Base-by-base conservation (phyloP, 2,797 vertebrate species). In the Melanotaenia parkinsoni region DNA sequence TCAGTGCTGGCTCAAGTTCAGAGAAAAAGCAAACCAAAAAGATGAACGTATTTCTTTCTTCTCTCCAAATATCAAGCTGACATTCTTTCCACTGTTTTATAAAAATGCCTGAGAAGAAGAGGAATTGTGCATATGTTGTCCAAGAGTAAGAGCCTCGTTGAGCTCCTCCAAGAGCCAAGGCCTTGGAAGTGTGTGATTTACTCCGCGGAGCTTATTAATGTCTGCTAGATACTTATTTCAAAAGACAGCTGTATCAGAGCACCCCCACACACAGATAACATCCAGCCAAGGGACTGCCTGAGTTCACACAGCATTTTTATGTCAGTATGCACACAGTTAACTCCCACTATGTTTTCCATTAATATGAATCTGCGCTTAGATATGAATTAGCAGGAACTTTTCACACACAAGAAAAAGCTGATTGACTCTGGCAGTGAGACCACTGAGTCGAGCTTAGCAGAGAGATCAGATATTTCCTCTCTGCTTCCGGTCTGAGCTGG, bases 11-110 rank as follows among this genome's bases (percentile, higher is more conserved):
- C 92, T 63, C 20, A 67, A 89, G 92, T 94, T 95, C 93, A 93
- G 88, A 94, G 88, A 81, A 84, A 93, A 90, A 70, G 62, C 77
- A 73, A 92, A 94, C 89, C 67, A n/a, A 80, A 77, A 79, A 82
- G 61, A 87, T 88, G 86, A 93, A 93, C 90, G 88, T 91, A 90
- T 90, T 94, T 87, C 92, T 90, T 94, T 92, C 85, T 89, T 73
- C 88, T 89, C 84, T 87, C 82, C 89, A 94, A 93, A 89, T 94
- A 94, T 93, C 85, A 32, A 88, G 82, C 90, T 81, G 90, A 86
- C 93, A 94, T 93, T 94, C 92, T 93, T 94, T 94, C 93, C 92
- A 93, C 90, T 83, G 88, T 93, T 92, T 92, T 86, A 91, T 92
- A 88, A 94, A 91, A 93, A 93, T 91, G 86, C 92, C 90, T 91